These are phyloP conservation scores for Tachysurus vachellii DNA, from an alignment of 2,113 vertebrate genomes.

Conservation along the genomic window DNA sequence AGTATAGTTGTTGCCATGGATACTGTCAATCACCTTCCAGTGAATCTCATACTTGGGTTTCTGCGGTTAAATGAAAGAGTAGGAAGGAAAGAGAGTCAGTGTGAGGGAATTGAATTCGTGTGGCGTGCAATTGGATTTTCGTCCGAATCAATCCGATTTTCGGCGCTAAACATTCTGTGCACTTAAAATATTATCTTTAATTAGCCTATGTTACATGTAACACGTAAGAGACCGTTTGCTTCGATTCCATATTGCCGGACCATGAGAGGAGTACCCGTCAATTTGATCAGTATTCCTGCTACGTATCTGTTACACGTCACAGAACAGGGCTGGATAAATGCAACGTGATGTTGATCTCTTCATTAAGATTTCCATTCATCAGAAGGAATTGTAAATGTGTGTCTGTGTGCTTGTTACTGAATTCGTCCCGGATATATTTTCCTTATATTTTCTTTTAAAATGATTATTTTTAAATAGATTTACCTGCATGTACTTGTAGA, in stretches of 20 bases:
- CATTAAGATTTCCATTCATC: too few relatives aligned
- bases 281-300: not conserved
- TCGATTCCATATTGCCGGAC: not conserved
- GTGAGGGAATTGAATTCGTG: constrained; percentile 2
- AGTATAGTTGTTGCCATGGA: constrained; percentile 96
- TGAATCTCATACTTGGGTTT: constrained; percentile 98
- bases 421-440: not conserved
- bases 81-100: not conserved
- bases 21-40: constrained; percentile 98
- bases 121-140: not conserved
- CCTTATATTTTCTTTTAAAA: not conserved
- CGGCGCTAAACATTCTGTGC: constrained; percentile 2
- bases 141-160: not conserved
- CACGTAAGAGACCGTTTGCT: not conserved
- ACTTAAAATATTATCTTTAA: constrained; percentile 19
- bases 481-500: constrained; percentile 94
- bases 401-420: not conserved
- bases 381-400: not conserved
- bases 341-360: not conserved
- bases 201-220: not conserved
- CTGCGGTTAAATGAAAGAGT: constrained; percentile 63
- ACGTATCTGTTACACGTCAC: not conserved
- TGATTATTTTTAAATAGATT: constrained; percentile 14
- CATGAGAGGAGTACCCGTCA: too few relatives aligned
- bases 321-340: not conserved